Evolutionary conservation across 2,888 invertebrate genomes (phyloP).

Genomic region (Diaphora mendica): DNA sequence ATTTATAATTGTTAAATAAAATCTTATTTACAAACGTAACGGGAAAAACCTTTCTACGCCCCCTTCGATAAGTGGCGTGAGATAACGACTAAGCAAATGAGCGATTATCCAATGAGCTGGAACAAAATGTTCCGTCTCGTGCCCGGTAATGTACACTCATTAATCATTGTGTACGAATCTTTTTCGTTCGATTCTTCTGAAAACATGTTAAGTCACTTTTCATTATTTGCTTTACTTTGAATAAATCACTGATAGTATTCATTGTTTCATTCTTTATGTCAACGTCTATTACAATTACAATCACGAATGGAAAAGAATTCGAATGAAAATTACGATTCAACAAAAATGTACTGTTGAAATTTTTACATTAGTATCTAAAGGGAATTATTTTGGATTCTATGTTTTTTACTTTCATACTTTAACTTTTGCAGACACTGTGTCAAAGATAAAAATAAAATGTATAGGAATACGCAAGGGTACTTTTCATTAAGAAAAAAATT

Average conservation of each 20-base stretch:
- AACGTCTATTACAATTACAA: constrained; percentile 17
- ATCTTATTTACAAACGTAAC: constrained; percentile 51
- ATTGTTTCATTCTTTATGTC: constrained; percentile 53
- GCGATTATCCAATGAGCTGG: constrained; percentile 68
- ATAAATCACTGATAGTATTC: constrained; percentile 58
- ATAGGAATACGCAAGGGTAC: not conserved
- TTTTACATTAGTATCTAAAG: not conserved
- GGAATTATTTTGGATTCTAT: not conserved
- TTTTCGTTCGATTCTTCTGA: constrained; percentile 54
- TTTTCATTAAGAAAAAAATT: not conserved
- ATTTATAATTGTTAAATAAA: not conserved
- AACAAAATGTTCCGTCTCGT: constrained; percentile 65
- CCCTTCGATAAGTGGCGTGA: constrained; percentile 60
- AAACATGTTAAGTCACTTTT: constrained; percentile 64
- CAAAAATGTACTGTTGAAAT: not conserved
- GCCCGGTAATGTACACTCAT: constrained; percentile 67
- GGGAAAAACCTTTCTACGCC: constrained; percentile 55
- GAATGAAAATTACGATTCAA: not conserved
- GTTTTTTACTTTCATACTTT: not conserved
- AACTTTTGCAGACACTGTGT: not conserved
- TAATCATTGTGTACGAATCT: constrained; percentile 67
- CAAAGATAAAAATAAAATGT: not conserved
- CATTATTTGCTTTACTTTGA: constrained; percentile 56
- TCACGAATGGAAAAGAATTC: not conserved
- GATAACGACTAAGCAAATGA: constrained; percentile 69